Evolutionary conservation across 1,140 invertebrate species (phyloP).

Genomic region (Lutraria rhynchaena): DNA sequence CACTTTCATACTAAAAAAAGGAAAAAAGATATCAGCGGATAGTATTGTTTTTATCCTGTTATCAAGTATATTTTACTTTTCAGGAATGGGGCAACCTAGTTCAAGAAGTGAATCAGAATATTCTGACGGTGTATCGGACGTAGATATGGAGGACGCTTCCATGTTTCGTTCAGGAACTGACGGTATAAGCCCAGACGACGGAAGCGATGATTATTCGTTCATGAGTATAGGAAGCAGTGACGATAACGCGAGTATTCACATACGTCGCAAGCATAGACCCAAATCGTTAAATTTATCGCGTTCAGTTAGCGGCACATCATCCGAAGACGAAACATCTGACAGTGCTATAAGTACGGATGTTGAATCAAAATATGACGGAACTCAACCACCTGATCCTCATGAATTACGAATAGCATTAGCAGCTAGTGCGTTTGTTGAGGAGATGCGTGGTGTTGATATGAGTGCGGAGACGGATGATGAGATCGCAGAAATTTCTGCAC

Average conservation of each 20-base stretch:
- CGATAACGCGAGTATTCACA: constrained; percentile 62
- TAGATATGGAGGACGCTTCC: constrained; percentile 71
- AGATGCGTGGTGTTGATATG: constrained; percentile 65
- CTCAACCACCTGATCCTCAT: constrained; percentile 60
- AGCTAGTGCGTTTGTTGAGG: constrained; percentile 69
- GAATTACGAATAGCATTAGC: constrained; percentile 64
- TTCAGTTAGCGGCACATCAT: constrained; percentile 76
- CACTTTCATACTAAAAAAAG: too few species aligned
- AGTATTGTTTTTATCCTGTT: too few species aligned
- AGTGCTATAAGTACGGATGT: constrained; percentile 68
- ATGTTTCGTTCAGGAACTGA: constrained; percentile 66
- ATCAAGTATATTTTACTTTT: too few species aligned
- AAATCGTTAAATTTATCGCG: constrained; percentile 75
- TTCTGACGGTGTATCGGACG: constrained; percentile 63
- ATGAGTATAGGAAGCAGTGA: constrained; percentile 72
- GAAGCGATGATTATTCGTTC: constrained; percentile 70
- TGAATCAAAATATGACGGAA: constrained; percentile 58
- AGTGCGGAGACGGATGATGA: constrained; percentile 56
- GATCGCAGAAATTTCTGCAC: constrained; percentile 57
- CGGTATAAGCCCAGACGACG: constrained; percentile 67
- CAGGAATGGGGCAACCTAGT: constrained; percentile 68
- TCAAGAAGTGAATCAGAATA: constrained; percentile 70
- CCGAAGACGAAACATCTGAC: constrained; percentile 75
- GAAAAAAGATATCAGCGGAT: too few species aligned
- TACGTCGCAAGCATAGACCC: constrained; percentile 74